These are phyloP conservation scores for Hydrotaea cyrtoneurina DNA, from an alignment of 2,888 invertebrate species.

Conservation along the genomic window DNA sequence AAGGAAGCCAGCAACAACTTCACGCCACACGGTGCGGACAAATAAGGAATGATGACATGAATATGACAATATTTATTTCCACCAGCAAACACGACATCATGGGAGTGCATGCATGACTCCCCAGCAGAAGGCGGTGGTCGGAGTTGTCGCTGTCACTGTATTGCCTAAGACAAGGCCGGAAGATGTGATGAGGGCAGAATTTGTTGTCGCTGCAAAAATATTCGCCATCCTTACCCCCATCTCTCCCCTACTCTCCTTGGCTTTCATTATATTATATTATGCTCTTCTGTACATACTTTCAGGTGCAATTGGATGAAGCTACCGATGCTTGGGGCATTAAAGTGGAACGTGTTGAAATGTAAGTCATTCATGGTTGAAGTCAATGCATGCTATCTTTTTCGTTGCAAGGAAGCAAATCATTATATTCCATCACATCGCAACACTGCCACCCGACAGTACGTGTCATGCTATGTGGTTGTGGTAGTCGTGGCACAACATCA, in stretches of 20 bases:
- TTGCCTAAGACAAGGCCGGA: neutral
- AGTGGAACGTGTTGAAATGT: conserved; percentile 99
- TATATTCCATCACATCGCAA: neutral
- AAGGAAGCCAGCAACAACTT: conserved; percentile 26
- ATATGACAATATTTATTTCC: conserved; percentile 62
- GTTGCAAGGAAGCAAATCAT: neutral
- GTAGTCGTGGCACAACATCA: too few relatives aligned
- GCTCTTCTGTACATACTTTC: conserved; percentile 31
- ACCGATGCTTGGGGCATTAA: conserved; percentile 97
- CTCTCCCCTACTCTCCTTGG: too few relatives aligned
- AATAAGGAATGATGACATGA: conserved; percentile 55
- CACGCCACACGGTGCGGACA: neutral
- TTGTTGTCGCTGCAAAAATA: conserved; percentile 30
- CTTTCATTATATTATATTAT: conserved; percentile 27
- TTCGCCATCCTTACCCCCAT: conserved; percentile 17
- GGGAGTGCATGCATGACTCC: too few relatives aligned
- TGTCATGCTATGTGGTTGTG: conserved; percentile 11
- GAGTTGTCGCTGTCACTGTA: neutral
- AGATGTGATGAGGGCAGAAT: neutral
- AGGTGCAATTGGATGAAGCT: conserved; percentile 91
- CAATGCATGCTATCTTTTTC: neutral
- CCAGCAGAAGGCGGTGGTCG: conserved; percentile 72
- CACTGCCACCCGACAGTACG: neutral
- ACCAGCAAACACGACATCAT: neutral
- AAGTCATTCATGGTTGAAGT: conserved; percentile 82